Conservation (phyloP, 2,113 vertebrate genomes). For the Loxodonta africana region DNA sequence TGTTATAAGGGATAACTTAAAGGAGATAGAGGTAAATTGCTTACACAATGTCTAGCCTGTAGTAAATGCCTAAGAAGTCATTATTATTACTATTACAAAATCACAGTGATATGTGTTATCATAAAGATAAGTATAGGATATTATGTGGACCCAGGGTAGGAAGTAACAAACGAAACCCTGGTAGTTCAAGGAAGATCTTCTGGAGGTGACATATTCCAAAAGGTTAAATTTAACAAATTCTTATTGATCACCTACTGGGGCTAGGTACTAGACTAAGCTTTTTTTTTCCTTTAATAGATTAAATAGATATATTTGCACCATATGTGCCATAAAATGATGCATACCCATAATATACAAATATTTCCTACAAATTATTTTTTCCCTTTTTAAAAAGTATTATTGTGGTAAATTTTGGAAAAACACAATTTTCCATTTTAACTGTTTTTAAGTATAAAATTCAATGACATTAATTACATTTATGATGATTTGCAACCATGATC, state of each 20-base stretch:
- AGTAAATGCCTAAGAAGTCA: conserved; percentile 4
- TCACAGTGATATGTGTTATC: neutral
- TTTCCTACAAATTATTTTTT: no score
- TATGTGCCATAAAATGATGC: no score
- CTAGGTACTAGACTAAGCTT: neutral
- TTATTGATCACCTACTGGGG: neutral
- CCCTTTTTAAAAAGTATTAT: no score
- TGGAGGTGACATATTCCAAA: neutral
- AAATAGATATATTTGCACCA: no score
- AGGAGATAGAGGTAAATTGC: neutral
- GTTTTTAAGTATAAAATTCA: no score
- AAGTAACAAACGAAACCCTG: neutral
- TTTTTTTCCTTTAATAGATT: no score
- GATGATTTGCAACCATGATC: no score
- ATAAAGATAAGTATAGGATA: neutral
- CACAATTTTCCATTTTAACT: no score
- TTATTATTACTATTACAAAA: conserved; percentile 23
- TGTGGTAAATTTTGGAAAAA: no score
- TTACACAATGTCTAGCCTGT: neutral
- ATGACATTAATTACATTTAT: no score
- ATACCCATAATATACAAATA: no score
- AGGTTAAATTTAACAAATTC: neutral
- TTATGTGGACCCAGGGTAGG: neutral
- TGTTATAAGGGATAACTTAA: neutral
- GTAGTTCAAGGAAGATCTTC: neutral